Conservation (phyloP, 1,140 invertebrate genomes). For the Procambarus virginalis region DNA sequence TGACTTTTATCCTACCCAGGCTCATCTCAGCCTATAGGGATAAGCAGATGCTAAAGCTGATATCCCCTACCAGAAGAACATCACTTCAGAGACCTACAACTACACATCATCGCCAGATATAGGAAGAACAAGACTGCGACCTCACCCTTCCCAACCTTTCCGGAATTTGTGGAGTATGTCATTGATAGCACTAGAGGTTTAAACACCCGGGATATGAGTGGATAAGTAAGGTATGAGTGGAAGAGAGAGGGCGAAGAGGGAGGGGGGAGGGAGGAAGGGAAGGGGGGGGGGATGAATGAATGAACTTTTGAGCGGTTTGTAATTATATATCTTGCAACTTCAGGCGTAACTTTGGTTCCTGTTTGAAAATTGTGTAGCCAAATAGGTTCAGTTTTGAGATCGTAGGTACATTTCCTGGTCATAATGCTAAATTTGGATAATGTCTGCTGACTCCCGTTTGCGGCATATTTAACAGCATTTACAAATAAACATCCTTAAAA, state of each 20-base stretch:
- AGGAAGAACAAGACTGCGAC: not conserved
- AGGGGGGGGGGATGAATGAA: not conserved
- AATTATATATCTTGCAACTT: too few species aligned
- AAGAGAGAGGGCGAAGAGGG: too few species aligned
- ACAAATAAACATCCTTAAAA: too few species aligned
- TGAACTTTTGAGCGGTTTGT: too few species aligned
- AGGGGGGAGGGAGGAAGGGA: not conserved
- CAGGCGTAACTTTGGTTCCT: too few species aligned
- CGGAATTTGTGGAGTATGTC: slow-evolving; percentile 35
- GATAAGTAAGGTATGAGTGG: slow-evolving; percentile 17
- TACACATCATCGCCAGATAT: slow-evolving; percentile 29
- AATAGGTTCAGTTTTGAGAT: too few species aligned
- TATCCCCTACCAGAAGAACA: slow-evolving; percentile 7
- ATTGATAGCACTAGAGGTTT: slow-evolving; percentile 11
- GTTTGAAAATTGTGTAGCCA: too few species aligned
- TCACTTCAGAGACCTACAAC: slow-evolving; percentile 31
- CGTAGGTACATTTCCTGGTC: too few species aligned
- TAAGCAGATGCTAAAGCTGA: slow-evolving; percentile 39
- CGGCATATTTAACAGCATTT: too few species aligned
- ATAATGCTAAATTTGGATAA: too few species aligned
- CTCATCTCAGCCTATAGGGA: slow-evolving; percentile 41
- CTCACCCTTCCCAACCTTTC: slow-evolving; percentile 34
- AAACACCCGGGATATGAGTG: slow-evolving; percentile 14
- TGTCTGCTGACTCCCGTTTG: too few species aligned
- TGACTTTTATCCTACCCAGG: not conserved